Evolutionary conservation across 1,140 invertebrate genomes (phyloP).

Genomic region (Drosophila prosaltans): DNA sequence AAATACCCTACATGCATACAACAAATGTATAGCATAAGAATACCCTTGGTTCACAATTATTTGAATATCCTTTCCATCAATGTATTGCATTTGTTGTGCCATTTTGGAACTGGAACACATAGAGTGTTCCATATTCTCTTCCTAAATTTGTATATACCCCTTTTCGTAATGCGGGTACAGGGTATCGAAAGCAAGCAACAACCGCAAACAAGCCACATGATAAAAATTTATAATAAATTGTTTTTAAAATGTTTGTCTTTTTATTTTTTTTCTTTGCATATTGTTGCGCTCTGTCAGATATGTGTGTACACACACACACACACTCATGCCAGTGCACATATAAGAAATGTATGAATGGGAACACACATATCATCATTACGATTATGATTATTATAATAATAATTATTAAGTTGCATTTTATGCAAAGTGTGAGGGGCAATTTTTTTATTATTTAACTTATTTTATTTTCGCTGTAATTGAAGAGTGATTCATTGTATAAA

Average conservation of each 20-base stretch:
- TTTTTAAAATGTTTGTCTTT: slow-evolving; percentile 36
- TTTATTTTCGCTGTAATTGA: slow-evolving; percentile 6
- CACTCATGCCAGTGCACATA: too few species aligned
- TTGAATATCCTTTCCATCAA: too few species aligned
- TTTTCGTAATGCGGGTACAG: not conserved
- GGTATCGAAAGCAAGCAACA: slow-evolving; percentile 18
- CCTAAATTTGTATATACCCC: too few species aligned
- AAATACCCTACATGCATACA: not conserved
- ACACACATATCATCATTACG: slow-evolving; percentile 9
- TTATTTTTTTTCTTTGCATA: slow-evolving; percentile 12
- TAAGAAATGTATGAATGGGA: slow-evolving; percentile 6
- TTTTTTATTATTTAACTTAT: slow-evolving; percentile 9
- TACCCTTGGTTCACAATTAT: too few species aligned
- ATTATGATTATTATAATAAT: slow-evolving; percentile 4
- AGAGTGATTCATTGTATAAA: slow-evolving; percentile 8
- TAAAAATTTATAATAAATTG: slow-evolving; percentile 37
- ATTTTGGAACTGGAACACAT: too few species aligned
- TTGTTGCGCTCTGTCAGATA: not conserved
- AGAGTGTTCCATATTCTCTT: too few species aligned
- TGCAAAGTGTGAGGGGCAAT: not conserved
- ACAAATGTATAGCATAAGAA: too few species aligned
- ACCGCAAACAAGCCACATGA: slow-evolving; percentile 40
- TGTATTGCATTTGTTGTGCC: too few species aligned
- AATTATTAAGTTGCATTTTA: slow-evolving; percentile 1
- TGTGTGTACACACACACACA: not conserved